Base-by-base conservation (phyloP, 1,140 invertebrate species). In the Tetraneura akinire region DNA sequence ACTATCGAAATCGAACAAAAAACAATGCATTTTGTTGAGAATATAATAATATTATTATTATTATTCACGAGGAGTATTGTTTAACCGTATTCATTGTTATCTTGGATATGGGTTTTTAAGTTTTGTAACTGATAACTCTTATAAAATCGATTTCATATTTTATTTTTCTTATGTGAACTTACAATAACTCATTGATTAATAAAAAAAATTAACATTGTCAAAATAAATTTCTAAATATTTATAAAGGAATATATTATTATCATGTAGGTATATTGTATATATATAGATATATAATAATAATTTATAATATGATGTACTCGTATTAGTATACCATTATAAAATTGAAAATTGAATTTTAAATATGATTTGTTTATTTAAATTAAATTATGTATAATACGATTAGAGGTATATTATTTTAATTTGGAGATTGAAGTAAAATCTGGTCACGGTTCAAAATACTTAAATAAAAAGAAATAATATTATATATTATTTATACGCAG, bases 171-270 rank as follows among this genome's bases (percentile, higher is more conserved):
- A 37, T 13, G 1, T 47, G 4, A 8, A 47, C 4, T 47, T 47
- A 14, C 13, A 10, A 13, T 32, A 64, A 26, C 26, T 37, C 29
- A 32, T 10, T 16, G 1, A 64, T 8, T 62, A 10, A 62, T 62
- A 26, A 37, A 8, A 1, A 32, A 21, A n/a, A n/a, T n/a, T n/a
- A 11, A 32, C n/a, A 11, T 64, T 18, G 32, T 42, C 26, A 32
- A 64, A 32, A 37, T 64, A 2, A 37, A n/a, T 64, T 32, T 64
- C 32, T 37, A 64, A 64, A 64, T 64, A 64, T 42, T 64, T 37
- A 64, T 3, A 11, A 3, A 37, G 10, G 37, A 23, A 57, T 14
- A 23, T 57, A 57, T 26, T 14, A 18, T 37, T 16, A 6, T 18
- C 29, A 1, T 62, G 18, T 32, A 32, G 6, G 18, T 60, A 29